Evolutionary conservation across 2,888 invertebrate genomes (phyloP).

Genomic region (Mechanitis mazaeus): DNA sequence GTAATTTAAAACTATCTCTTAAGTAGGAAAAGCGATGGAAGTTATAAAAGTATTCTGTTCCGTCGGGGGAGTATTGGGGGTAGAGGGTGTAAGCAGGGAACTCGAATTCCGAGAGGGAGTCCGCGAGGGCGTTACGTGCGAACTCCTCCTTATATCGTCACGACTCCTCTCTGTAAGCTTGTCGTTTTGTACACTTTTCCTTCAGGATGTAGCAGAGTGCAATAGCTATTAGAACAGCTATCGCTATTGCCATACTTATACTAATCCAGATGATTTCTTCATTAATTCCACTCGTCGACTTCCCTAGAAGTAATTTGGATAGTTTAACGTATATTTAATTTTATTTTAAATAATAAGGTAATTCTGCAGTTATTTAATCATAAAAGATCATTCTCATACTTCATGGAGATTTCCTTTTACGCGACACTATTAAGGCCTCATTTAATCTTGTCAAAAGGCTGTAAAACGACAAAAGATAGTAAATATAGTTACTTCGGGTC

Average conservation of each 20-base stretch:
- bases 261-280: conserved; percentile 94
- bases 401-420: too few relatives aligned
- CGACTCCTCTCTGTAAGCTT: conserved; percentile 84
- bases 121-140: conserved; percentile 64
- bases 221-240: conserved; percentile 86
- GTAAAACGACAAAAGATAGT: conserved; percentile 2
- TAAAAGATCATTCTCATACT: too few relatives aligned
- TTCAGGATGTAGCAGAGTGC: conserved; percentile 88
- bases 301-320: conserved; percentile 73
- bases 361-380: too few relatives aligned
- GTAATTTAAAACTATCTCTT: conserved; percentile 60
- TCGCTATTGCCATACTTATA: conserved; percentile 90
- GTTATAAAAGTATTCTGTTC: conserved; percentile 69
- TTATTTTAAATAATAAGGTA: neutral
- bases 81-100: conserved; percentile 64
- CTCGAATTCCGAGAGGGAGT: conserved; percentile 58
- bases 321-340: neutral
- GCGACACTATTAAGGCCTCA: neutral
- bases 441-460: conserved; percentile 8
- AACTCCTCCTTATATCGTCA: conserved; percentile 78
- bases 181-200: conserved; percentile 86
- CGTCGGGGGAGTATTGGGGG: conserved; percentile 68
- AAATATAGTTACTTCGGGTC: conserved; percentile 5
- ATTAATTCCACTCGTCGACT: conserved; percentile 89
- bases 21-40: conserved; percentile 69